A percentile compares a stretch with the other conserved stretches of the same genome.
Conservation (phyloP, 2,888 invertebrate species). For the Lobophora halterata region DNA sequence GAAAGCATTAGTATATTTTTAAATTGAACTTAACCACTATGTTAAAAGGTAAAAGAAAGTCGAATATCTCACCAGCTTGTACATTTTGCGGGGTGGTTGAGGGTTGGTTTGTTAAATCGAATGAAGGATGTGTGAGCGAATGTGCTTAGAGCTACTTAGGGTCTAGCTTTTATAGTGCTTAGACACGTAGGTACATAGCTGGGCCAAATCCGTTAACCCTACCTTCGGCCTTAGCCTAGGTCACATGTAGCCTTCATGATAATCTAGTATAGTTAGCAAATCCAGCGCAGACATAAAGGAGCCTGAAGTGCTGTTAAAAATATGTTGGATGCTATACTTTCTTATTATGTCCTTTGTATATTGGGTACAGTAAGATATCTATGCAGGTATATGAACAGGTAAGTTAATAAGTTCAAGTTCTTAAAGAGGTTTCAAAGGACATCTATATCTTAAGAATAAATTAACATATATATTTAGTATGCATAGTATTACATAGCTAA, state of each 20-base stretch:
- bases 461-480: slow-evolving; percentile 17
- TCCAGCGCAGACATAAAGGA: too few species aligned
- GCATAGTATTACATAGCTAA: slow-evolving; percentile 20
- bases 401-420: background rate
- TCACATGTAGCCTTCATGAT: slow-evolving; percentile 55
- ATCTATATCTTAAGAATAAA: slow-evolving; percentile 25
- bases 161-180: slow-evolving; percentile 67
- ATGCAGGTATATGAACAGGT: too few species aligned
- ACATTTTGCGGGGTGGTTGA: slow-evolving; percentile 72
- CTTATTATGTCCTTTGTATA: too few species aligned
- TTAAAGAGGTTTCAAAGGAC: slow-evolving; percentile 5
- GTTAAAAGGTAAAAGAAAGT: slow-evolving; percentile 8
- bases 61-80: slow-evolving; percentile 79
- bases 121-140: slow-evolving; percentile 63
- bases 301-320: too few species aligned
- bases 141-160: slow-evolving; percentile 58
- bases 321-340: too few species aligned
- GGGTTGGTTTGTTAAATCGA: slow-evolving; percentile 49
- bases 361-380: too few species aligned
- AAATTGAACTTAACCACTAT: too few species aligned
- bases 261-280: slow-evolving; percentile 51
- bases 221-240: slow-evolving; percentile 67
- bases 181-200: slow-evolving; percentile 63
- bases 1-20: too few species aligned
- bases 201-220: slow-evolving; percentile 70